Evolutionary conservation across 2,888 invertebrate genomes (phyloP), one percentile per base, ranked within the genome.

Genomic region (Phania funesta): DNA sequence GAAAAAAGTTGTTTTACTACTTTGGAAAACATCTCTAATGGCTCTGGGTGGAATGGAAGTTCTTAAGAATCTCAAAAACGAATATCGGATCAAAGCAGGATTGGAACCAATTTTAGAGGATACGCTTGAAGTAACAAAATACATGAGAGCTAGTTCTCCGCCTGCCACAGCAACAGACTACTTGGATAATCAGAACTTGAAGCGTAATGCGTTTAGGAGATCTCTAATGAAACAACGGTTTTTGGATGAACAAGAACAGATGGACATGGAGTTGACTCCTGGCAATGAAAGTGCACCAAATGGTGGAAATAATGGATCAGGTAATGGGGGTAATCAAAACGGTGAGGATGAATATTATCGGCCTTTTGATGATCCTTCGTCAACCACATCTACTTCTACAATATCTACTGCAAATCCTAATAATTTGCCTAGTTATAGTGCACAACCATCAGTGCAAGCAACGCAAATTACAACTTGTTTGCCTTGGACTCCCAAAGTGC

Each of bases 401-500:
- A 75, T 78, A 24, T 80, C 87, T 22, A 87, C 89, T 13, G 87
- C 87, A 20, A 89, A 89, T 84, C 87, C 89, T 3, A 89, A 89
- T 60, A 90, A 90, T 84, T 89, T 89, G 64, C 87, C 88, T 16
- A 86, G 85, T 71, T 85, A 85, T 3, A 81, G 85, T 56, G 85
- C 86, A 9, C 86, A 86, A 9, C 85, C 87, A 0, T 80, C 87
- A n/a, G 85, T 87, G 29, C 88, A 88, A 16, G 88, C 90, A 4
- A 85, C 89, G 48, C 89, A 89, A 71, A 87, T 89, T 16, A 89
- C 90, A 20, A 90, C 89, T 11, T 87, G 96, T 78, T 92, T 99
- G 83, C 99, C 99, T 0, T 99, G 99, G 99, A 94, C 95, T 85
- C 98, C 99, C 0, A 99, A 99, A 93, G 98, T 98, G 13, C 93